Evolutionary conservation across 2,797 vertebrate genomes (phyloP).

Genomic region (Dicrostonyx torquatus): DNA sequence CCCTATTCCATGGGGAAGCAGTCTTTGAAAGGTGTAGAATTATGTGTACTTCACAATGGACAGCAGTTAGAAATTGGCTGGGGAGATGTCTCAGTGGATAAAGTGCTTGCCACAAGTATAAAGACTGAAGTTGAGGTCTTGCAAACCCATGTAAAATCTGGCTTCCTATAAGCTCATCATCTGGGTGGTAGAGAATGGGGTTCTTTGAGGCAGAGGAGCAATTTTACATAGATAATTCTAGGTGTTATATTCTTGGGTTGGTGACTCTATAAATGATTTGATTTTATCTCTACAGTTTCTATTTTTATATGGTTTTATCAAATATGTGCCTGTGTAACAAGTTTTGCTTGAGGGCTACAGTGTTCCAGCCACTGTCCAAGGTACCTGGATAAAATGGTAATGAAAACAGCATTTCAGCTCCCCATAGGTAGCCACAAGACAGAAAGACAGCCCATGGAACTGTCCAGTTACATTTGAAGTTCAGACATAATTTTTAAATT

Average conservation of each 20-base stretch:
- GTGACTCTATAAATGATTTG: neutral
- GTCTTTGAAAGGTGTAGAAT: slow-evolving; percentile 20
- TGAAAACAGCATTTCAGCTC: neutral
- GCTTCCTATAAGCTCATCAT: neutral
- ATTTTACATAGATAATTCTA: no score
- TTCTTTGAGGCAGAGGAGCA: neutral
- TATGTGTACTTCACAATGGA: neutral
- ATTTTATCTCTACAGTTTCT: neutral
- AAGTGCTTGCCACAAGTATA: neutral
- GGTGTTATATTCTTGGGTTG: neutral
- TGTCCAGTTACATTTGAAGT: slow-evolving; percentile 21
- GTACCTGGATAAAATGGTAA: neutral
- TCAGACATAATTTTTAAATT: slow-evolving; percentile 34
- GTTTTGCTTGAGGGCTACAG: neutral
- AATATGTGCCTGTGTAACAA: neutral
- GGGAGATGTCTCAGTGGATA: neutral
- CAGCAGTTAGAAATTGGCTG: neutral
- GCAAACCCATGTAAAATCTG: neutral
- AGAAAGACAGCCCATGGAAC: neutral
- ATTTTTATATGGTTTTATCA: slow-evolving; percentile 8
- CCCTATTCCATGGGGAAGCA: neutral
- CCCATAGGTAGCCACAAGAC: neutral
- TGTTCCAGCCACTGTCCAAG: neutral
- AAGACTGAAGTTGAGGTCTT: neutral
- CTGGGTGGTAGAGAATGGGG: neutral